These are phyloP conservation scores for Glomeris maerens DNA, from an alignment of 1,140 invertebrate genomes.

Conservation along the genomic window DNA sequence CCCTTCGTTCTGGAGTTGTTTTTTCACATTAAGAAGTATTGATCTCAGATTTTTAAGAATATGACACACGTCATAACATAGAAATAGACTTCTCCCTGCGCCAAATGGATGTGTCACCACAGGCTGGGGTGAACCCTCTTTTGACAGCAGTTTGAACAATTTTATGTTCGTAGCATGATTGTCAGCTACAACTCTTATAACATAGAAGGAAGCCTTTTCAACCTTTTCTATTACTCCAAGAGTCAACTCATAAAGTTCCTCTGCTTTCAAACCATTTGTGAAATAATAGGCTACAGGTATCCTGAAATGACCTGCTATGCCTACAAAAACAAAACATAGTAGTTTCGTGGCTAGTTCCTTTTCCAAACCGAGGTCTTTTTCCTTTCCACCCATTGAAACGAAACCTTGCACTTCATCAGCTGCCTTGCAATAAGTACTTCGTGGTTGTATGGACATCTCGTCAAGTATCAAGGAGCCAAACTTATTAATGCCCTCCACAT, in stretches of 20 bases:
- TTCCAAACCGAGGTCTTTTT: background rate
- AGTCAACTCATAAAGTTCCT: background rate
- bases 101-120: background rate
- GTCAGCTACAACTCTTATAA: constrained; percentile 8
- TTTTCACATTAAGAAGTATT: background rate
- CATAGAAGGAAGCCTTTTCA: constrained; percentile 3
- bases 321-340: background rate
- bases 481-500: background rate
- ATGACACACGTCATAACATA: background rate
- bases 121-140: background rate
- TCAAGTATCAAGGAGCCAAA: background rate
- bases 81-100: background rate
- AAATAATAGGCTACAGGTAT: constrained; percentile 13
- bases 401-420: background rate
- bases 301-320: background rate
- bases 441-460: constrained; percentile 3
- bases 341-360: background rate
- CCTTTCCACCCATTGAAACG: background rate
- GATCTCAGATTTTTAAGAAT: background rate
- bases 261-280: constrained; percentile 3
- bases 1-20: background rate
- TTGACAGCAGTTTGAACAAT: constrained; percentile 1
- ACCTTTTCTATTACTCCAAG: constrained; percentile 1
- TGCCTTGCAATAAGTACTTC: background rate
- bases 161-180: constrained; percentile 7